A percentile compares a stretch with the other conserved stretches of the same genome.
These are phyloP conservation scores for Baccha elongata DNA, from an alignment of 2,888 invertebrate genomes.

Conservation along the genomic window DNA sequence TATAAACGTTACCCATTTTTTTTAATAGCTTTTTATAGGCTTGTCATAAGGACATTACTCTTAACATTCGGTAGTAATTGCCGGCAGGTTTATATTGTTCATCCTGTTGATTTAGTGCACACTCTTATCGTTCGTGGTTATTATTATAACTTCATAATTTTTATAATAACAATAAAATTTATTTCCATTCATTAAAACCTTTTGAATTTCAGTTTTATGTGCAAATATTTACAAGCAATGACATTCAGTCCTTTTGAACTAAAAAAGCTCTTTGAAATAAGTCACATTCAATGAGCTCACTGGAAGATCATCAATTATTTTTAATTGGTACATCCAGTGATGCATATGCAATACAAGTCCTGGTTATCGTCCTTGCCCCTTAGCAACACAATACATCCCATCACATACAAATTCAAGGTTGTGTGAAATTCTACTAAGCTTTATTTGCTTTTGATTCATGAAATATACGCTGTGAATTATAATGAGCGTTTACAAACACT, in stretches of 20 bases:
- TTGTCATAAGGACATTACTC: no score
- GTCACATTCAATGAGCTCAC: background rate
- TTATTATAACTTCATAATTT: no score
- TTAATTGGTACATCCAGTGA: background rate
- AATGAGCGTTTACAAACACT: constrained; percentile 20
- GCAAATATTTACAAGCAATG: background rate
- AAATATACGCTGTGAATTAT: constrained; percentile 2
- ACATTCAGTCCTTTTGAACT: constrained; percentile 3
- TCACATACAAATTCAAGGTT: background rate
- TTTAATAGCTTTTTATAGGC: no score
- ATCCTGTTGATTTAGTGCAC: no score
- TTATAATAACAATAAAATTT: no score
- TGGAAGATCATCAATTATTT: constrained; percentile 11
- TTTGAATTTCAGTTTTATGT: no score
- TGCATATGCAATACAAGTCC: background rate
- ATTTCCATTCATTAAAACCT: no score
- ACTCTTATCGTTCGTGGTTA: no score
- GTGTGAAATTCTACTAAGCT: background rate
- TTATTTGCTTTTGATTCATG: constrained; percentile 21
- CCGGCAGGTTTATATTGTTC: no score
- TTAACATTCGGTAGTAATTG: no score
- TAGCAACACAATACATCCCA: background rate
- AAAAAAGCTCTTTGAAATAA: background rate
- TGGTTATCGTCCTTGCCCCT: no score
- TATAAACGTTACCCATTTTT: no score